These are phyloP conservation scores for Formica aserva DNA, from an alignment of 2,888 invertebrate genomes.

Conservation along the genomic window DNA sequence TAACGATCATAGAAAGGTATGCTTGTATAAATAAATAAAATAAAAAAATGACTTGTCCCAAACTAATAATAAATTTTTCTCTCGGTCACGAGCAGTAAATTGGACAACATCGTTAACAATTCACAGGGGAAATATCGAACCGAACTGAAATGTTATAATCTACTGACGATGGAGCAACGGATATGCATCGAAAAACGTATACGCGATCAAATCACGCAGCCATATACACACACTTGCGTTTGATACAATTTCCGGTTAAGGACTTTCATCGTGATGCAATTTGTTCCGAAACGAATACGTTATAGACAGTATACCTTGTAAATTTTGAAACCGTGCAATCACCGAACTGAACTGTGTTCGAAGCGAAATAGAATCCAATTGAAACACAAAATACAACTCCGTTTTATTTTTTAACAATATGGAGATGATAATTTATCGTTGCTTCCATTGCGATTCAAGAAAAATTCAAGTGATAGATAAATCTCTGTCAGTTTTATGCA, in stretches of 20 bases:
- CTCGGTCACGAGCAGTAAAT: neutral
- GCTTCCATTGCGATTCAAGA: neutral
- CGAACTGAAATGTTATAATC: neutral
- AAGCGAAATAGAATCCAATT: conserved; percentile 4
- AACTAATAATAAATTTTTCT: conserved; percentile 6
- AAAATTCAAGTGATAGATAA: conserved; percentile 8
- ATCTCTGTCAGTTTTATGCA: neutral
- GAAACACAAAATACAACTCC: neutral
- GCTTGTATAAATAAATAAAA: neutral
- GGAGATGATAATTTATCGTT: neutral
- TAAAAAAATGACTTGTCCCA: too few relatives aligned
- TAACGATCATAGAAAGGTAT: neutral
- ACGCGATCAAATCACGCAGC: neutral
- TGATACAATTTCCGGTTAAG: conserved; percentile 18
- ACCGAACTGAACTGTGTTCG: neutral
- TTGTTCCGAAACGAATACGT: neutral
- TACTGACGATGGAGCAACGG: neutral
- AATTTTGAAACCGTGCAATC: conserved; percentile 37
- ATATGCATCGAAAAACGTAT: conserved; percentile 2
- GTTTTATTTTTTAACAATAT: neutral
- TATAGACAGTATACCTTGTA: conserved; percentile 5
- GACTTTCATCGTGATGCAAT: conserved; percentile 24
- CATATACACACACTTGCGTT: neutral
- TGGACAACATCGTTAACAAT: conserved; percentile 7
- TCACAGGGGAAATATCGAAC: neutral